Conservation (phyloP, 2,797 vertebrate genomes). For the Choloepus didactylus region DNA sequence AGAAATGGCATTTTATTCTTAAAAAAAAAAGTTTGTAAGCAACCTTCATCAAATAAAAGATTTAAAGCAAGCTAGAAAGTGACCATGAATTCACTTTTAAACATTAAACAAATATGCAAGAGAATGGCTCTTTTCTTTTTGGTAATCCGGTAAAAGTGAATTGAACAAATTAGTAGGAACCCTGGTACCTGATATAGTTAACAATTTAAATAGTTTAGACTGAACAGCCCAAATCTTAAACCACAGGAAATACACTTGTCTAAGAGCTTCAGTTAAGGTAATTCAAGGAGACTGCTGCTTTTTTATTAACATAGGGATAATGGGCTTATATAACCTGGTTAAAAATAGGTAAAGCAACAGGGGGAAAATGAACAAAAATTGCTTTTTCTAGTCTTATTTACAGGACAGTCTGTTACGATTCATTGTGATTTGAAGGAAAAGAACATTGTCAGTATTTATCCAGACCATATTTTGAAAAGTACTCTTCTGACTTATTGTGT, state of each 20-base stretch:
- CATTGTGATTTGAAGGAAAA: conserved; percentile 30
- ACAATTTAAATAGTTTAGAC: conserved; percentile 21
- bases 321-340: neutral
- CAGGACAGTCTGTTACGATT: neutral
- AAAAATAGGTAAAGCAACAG: conserved; percentile 17
- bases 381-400: conserved; percentile 51
- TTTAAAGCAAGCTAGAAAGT: conserved; percentile 37
- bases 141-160: conserved; percentile 1
- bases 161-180: neutral
- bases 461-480: conserved; percentile 41
- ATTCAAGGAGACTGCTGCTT: neutral
- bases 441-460: conserved; percentile 35
- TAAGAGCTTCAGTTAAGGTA: conserved; percentile 21
- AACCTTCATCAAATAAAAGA: neutral
- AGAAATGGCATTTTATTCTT: neutral
- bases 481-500: neutral
- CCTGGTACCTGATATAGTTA: conserved; percentile 19
- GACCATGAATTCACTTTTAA: conserved; percentile 38
- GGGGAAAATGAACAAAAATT: conserved; percentile 2
- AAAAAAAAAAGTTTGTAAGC: conserved; percentile 18
- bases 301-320: conserved; percentile 54
- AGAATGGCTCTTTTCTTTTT: neutral
- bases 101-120: neutral
- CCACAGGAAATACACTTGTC: conserved; percentile 1
- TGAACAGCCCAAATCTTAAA: neutral